phyloP scores from a whole-genome alignment of 2,888 invertebrate species.

The Chrysomela aeneicollis region DNA sequence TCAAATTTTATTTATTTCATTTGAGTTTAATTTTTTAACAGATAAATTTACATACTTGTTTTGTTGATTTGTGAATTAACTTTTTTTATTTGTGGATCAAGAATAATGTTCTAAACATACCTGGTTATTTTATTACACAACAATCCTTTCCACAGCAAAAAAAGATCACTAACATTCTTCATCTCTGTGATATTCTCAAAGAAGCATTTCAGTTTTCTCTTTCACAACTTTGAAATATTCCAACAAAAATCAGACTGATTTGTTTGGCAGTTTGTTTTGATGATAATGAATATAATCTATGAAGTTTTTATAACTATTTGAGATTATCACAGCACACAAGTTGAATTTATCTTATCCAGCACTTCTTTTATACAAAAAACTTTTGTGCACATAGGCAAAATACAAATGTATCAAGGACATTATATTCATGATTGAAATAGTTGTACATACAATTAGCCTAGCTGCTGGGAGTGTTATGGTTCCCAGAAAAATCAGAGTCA shows the following conservation, averaged over 20 bases:
- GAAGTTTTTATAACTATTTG: too few relatives aligned
- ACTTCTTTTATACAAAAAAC: conserved; percentile 41
- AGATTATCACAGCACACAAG: too few relatives aligned
- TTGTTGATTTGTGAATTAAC: not conserved
- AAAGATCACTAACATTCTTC: too few relatives aligned
- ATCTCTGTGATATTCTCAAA: too few relatives aligned
- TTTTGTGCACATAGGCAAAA: conserved; percentile 64
- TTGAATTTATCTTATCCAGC: not conserved
- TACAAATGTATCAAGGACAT: conserved; percentile 64
- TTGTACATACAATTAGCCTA: conserved; percentile 63
- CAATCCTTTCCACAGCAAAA: not conserved
- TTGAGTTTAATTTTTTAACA: not conserved
- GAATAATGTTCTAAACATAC: not conserved
- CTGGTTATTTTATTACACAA: not conserved
- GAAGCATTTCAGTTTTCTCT: too few relatives aligned
- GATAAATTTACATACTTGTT: not conserved
- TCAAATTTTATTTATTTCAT: not conserved
- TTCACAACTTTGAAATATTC: too few relatives aligned
- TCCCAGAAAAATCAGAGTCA: conserved; percentile 60
- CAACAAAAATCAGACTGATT: too few relatives aligned
- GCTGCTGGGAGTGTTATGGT: conserved; percentile 62
- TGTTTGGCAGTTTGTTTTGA: too few relatives aligned
- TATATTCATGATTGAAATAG: conserved; percentile 61
- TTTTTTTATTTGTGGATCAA: not conserved
- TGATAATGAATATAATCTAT: too few relatives aligned